Evolutionary conservation across 2,113 vertebrate species (phyloP).

Genomic region (human (Homo sapiens)): DNA sequence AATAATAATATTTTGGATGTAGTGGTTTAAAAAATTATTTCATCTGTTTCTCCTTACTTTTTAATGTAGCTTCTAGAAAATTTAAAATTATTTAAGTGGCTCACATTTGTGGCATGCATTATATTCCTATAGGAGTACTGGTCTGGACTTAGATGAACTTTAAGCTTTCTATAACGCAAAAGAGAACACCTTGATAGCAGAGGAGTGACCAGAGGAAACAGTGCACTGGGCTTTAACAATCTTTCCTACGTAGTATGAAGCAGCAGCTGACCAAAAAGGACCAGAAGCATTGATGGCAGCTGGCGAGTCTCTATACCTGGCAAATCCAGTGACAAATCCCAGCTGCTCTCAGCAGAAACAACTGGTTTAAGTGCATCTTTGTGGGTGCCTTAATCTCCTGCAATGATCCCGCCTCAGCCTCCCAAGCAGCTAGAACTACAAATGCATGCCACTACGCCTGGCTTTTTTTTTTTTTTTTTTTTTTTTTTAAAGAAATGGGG

Average conservation of each 20-base stretch:
- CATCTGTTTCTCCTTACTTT: not conserved
- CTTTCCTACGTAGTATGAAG: not conserved
- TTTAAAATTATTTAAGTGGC: not conserved
- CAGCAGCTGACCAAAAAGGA: not conserved
- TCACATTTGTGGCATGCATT: not conserved
- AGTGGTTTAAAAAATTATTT: not conserved
- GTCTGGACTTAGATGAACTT: not conserved
- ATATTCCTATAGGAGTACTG: not conserved
- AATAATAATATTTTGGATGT: not conserved
- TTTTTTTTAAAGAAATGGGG: no score
- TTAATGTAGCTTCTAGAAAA: not conserved
- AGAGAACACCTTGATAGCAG: not conserved
- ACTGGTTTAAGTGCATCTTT: not conserved
- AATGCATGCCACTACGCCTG: no score
- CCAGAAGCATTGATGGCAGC: not conserved
- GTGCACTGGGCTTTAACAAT: not conserved
- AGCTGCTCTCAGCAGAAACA: not conserved
- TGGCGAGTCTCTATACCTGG: not conserved
- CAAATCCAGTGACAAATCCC: not conserved
- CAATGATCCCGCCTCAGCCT: no score
- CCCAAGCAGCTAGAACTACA: no score
- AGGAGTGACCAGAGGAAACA: not conserved
- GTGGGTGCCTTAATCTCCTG: no score
- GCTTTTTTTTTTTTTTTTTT: no score
- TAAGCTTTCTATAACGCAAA: not conserved